Conservation (phyloP, 2,113 vertebrate species). For the Cranoglanis bouderius region DNA sequence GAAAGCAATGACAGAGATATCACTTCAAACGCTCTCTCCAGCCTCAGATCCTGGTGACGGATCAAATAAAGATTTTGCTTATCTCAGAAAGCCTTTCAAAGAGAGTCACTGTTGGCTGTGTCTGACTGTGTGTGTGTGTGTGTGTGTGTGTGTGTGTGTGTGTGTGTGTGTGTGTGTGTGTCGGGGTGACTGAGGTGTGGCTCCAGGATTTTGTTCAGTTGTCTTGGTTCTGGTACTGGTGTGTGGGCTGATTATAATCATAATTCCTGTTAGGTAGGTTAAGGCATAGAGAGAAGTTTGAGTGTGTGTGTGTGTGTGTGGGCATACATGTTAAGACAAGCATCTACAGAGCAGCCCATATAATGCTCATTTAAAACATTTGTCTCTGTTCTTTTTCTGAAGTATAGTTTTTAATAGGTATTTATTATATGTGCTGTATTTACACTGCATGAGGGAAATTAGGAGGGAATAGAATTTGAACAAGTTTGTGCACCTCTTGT, state of each 20-base stretch:
- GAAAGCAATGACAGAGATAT: constrained; percentile 70
- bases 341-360: background rate
- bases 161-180: constrained; percentile 14
- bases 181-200: background rate
- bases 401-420: background rate
- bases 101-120: constrained; percentile 6
- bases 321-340: constrained; percentile 15
- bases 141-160: constrained; percentile 32
- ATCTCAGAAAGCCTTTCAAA: constrained; percentile 69
- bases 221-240: constrained; percentile 11
- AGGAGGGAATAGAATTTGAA: background rate
- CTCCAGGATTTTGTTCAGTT: constrained; percentile 3
- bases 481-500: background rate
- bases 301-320: background rate
- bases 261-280: constrained; percentile 33
- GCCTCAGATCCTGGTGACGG: constrained; percentile 64
- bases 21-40: constrained; percentile 68
- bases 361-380: background rate
- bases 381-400: background rate
- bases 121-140: constrained; percentile 50
- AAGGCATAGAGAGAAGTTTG: background rate
- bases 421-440: background rate
- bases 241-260: constrained; percentile 39
- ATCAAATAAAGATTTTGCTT: constrained; percentile 68
- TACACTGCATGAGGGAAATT: background rate